These are phyloP conservation scores for Carcina quercana DNA, from an alignment of 2,888 invertebrate genomes.

Conservation along the genomic window DNA sequence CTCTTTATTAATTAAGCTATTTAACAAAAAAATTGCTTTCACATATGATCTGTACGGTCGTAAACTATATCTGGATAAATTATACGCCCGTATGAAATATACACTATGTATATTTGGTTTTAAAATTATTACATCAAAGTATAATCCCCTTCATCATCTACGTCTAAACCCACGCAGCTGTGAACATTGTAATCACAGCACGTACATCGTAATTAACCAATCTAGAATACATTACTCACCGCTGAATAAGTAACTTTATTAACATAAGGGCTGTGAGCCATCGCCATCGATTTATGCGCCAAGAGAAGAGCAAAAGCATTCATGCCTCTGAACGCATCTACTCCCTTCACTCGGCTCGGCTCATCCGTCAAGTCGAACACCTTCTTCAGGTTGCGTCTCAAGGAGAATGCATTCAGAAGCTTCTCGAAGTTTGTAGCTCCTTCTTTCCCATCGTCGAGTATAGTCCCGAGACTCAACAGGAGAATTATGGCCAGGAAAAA, in stretches of 20 bases:
- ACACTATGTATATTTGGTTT: no score
- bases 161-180: no score
- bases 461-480: slow-evolving; percentile 53
- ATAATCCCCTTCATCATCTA: no score
- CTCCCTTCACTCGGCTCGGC: slow-evolving; percentile 53
- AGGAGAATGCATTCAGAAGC: slow-evolving; percentile 64
- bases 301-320: slow-evolving; percentile 71
- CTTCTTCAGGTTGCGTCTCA: slow-evolving; percentile 61
- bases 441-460: slow-evolving; percentile 58
- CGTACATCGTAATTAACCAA: no score
- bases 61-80: no score
- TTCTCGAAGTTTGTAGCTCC: slow-evolving; percentile 63
- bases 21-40: no score
- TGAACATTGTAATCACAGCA: no score
- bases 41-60: no score
- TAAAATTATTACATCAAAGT: no score
- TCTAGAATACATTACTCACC: no score
- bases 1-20: no score
- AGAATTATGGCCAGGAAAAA: slow-evolving; percentile 57
- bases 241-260: slow-evolving; percentile 71
- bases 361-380: slow-evolving; percentile 55
- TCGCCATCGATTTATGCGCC: slow-evolving; percentile 75
- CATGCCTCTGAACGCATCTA: slow-evolving; percentile 71
- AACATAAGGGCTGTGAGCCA: slow-evolving; percentile 73
- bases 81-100: no score